Base-by-base conservation (phyloP, 1,140 invertebrate genomes). In the Lordiphosa stackelbergi region DNA sequence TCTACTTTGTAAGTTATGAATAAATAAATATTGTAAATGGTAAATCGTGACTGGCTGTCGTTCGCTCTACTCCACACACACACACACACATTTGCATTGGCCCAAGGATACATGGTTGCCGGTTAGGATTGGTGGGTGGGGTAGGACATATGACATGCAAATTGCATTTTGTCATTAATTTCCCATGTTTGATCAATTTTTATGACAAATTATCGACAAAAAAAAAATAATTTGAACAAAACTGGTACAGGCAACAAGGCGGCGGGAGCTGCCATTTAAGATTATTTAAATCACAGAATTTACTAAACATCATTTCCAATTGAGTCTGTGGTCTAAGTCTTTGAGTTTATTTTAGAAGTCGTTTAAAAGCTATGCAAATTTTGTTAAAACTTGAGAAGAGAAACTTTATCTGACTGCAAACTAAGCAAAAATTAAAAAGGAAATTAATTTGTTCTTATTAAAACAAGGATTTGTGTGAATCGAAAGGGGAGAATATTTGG, bases 1-100 rank as follows among this genome's bases (percentile, higher is more conserved):
- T 61, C 65, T 51, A 61, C 46, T 69, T 40, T 66, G 40, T 9
- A 66, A 81, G 72, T 75, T 79, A 79, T 79, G 75, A 79, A 79
- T 79, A 79, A 79, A 79, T 79, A 79, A 79, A 79, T 83, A 79
- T 79, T 75, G 59, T 68, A 79, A 81, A 75, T 83, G 72, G 71
- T 36, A 75, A 75, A 79, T 81, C 75, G 75, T 79, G 75, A 81
- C 75, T 79, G 71, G 41, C 71, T 81, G 71, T 75, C 74, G 68
- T 79, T 79, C 16, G 19, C 35, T 47, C 52, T n/a, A n/a, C 40
- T 34, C 37, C 36, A 52, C 7, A 11, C 35, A 45, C 40, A 53
- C 69, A 65, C 62, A 65, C 51, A 77, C 74, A 65, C 74, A 79
- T 60, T 68, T 69, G 45, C 57, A 49, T 37, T 46, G 38, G 43